These are phyloP conservation scores for Vipera latastei DNA, from an alignment of 2,797 vertebrate genomes.

Conservation along the genomic window DNA sequence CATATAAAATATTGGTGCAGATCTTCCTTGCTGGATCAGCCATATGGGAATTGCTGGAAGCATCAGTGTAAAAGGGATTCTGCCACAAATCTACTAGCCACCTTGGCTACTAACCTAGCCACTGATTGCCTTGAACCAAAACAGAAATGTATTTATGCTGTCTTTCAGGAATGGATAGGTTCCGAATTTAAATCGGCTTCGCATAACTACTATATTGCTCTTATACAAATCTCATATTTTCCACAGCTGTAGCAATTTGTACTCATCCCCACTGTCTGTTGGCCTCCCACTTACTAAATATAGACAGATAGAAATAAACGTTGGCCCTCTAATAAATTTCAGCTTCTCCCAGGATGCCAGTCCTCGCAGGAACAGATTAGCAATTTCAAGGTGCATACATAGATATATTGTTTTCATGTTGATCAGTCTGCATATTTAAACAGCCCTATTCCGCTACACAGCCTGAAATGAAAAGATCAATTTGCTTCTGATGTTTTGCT, in stretches of 20 bases:
- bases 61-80: background rate
- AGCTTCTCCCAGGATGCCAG: constrained; percentile 42
- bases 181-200: constrained; percentile 33
- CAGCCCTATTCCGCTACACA: constrained; percentile 19
- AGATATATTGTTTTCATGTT: constrained; percentile 31
- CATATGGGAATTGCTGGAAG: background rate
- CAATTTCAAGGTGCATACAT: constrained; percentile 41
- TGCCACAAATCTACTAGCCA: constrained; percentile 15
- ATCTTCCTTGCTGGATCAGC: background rate
- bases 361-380: constrained; percentile 22
- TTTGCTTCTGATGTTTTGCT: constrained; percentile 29
- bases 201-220: background rate
- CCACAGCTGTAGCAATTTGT: constrained; percentile 23
- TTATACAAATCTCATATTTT: constrained; percentile 20
- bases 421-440: constrained; percentile 39
- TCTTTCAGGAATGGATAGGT: constrained; percentile 5
- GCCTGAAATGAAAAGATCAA: constrained; percentile 37
- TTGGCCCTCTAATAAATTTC: constrained; percentile 36
- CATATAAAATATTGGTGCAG: too few species aligned
- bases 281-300: constrained; percentile 34
- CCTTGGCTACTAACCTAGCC: background rate
- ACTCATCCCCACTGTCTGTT: constrained; percentile 31
- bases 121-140: constrained; percentile 22
- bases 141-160: constrained; percentile 32
- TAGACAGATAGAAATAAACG: constrained; percentile 45